Conservation (phyloP, 2,113 vertebrate genomes). For the Tinamus guttatus region DNA sequence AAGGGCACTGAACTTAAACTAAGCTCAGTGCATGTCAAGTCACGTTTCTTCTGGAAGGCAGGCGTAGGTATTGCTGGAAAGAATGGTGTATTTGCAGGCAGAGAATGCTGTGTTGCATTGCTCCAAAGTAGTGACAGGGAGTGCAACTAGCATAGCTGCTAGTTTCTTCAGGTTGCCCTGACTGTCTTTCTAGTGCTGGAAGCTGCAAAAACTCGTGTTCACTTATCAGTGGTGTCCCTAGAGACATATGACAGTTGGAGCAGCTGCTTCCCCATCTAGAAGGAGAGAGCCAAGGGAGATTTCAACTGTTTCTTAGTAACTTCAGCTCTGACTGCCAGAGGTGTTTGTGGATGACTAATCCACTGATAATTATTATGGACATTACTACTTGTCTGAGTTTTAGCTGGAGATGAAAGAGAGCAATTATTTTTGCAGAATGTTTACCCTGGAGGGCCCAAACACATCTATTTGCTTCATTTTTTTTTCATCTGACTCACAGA, state of each 20-base stretch:
- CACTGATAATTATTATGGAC: constrained; percentile 41
- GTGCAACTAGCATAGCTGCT: not conserved
- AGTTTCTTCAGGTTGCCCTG: not conserved
- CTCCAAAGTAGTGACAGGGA: not conserved
- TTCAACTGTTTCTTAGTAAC: constrained; percentile 1
- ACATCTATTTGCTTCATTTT: not conserved
- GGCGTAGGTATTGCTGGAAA: not conserved
- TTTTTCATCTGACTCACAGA: not conserved
- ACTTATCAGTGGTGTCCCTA: not conserved
- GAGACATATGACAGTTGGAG: not conserved
- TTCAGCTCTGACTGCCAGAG: constrained; percentile 29
- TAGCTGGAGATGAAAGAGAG: constrained; percentile 16
- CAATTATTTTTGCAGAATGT: constrained; percentile 58
- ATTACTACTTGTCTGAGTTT: constrained; percentile 21
- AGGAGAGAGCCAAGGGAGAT: not conserved
- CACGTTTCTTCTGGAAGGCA: not conserved
- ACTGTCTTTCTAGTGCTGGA: rapidly evolving
- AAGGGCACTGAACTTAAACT: not conserved
- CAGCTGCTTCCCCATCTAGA: constrained; percentile 2
- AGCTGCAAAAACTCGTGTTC: not conserved
- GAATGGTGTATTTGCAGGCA: not conserved
- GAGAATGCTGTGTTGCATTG: not conserved
- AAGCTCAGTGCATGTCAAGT: not conserved
- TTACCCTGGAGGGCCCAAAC: constrained; percentile 50
- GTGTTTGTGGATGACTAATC: constrained; percentile 53